Evolutionary conservation across 2,113 vertebrate genomes (phyloP).

Genomic region (Hassar affinis): DNA sequence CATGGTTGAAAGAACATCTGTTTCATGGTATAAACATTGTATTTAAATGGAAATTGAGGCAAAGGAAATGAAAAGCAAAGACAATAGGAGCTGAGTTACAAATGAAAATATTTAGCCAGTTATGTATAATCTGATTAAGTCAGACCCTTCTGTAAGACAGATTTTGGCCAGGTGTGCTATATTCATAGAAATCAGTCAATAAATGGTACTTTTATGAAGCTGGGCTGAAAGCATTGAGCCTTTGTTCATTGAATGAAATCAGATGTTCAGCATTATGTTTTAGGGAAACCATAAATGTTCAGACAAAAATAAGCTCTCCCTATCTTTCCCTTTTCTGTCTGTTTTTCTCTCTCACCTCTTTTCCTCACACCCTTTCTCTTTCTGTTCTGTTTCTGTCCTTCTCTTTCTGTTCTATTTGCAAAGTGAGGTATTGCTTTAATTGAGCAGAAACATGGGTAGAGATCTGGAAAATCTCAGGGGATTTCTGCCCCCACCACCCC

Average conservation of each 20-base stretch:
- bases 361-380: conserved; percentile 49
- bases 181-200: conserved; percentile 21
- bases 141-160: not conserved
- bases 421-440: conserved; percentile 94
- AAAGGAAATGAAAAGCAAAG: not conserved
- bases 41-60: not conserved
- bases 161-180: conserved; percentile 26
- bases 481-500: conserved; percentile 71
- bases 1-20: not conserved
- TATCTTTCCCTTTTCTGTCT: conserved; percentile 45
- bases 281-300: conserved; percentile 44
- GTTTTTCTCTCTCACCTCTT: conserved; percentile 28
- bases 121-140: conserved; percentile 40
- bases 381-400: conserved; percentile 75
- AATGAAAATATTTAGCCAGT: conserved; percentile 17
- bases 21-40: conserved; percentile 1
- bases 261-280: conserved; percentile 54
- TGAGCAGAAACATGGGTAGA: conserved; percentile 99
- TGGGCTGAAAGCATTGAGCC: conserved; percentile 56
- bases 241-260: conserved; percentile 60
- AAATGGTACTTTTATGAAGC: conserved; percentile 35
- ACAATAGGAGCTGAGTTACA: not conserved
- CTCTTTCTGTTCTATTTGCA: conserved; percentile 72
- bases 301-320: conserved; percentile 62
- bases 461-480: conserved; percentile 99